Conservation (phyloP, 2,113 vertebrate genomes). For the Sardina pilchardus region DNA sequence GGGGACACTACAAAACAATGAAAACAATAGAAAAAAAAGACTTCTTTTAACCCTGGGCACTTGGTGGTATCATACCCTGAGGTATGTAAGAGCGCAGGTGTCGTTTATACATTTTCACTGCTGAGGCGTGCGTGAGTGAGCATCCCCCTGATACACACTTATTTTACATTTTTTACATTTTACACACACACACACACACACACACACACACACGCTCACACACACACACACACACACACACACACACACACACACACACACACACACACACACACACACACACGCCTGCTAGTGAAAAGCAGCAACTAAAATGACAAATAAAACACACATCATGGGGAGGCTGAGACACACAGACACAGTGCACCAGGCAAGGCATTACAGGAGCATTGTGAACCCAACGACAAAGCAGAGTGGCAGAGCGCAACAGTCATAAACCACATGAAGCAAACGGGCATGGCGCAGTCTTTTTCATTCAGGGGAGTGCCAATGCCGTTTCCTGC, state of each 20-base stretch:
- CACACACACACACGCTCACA: too few relatives aligned
- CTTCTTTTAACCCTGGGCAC: slow-evolving; percentile 48
- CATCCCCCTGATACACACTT: background rate
- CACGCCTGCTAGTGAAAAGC: background rate
- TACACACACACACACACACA: background rate
- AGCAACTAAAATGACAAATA: background rate
- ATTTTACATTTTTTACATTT: too few relatives aligned
- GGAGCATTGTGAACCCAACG: background rate
- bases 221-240: too few relatives aligned
- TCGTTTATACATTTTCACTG: background rate
- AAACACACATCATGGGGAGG: background rate
- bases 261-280: background rate
- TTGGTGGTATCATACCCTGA: slow-evolving; percentile 7
- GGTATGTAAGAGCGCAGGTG: slow-evolving; percentile 2
- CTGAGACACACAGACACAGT: background rate
- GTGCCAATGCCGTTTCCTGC: background rate
- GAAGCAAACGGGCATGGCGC: background rate
- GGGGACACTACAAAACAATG: slow-evolving; percentile 67
- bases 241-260: too few relatives aligned
- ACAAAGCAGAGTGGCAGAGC: background rate
- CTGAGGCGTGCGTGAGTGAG: background rate
- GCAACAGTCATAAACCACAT: background rate
- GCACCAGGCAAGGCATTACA: background rate
- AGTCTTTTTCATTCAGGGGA: background rate
- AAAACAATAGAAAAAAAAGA: slow-evolving; percentile 76